Evolutionary conservation across 92 coral and sea anemone genomes (phyloP), one percentile per base, ranked within the genome.

Genomic region (Epizoanthus illoricatus): DNA sequence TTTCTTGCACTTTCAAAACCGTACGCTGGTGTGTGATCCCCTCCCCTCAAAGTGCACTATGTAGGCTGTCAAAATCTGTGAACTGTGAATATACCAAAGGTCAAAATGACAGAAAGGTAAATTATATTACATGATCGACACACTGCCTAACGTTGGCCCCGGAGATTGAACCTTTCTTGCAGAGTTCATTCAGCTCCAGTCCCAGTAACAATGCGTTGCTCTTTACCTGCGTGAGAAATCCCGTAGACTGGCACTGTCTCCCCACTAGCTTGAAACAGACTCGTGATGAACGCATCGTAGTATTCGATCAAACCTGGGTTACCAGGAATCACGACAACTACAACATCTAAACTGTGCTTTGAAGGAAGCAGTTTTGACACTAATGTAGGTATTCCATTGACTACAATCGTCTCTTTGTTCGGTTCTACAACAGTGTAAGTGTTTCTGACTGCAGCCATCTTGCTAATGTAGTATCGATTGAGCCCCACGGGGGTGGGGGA

Each of bases 241-340:
- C 93, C 99, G 81, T 88, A 97, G 40, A 94, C 79, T 23, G 97
- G 94, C 36, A 84, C 64, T 24, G 76, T 84, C 58, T 88, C 82
- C 2, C 83, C 87, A 24, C 90, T 81, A 18, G 92, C 84, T 47
- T 85, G 72, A 69, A 86, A 97, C 80, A 97, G 86, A 65, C 92
- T 59, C 49, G 84, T 58, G 36, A 97, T 76, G 59, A 97, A 97
- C 18, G 69, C 81, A 72, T 97, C 99, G 65, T 97, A 97, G 87
- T 91, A 97, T 52, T 92, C 97, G 6, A 97, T 91, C 71, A 97
- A 80, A 20, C 99, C 99, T 10, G 99, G 99, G 82, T 97, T 97
- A 73, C 99, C 99, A 20, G 99, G 99, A 72, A 97, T 92, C 16
- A 97, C 78, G 7, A 94, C 97, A 74, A 92, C 85, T 5, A 85